Base-by-base conservation (phyloP, 53 echinoderm and acorn worm species). In the Paracentrotus lividus region DNA sequence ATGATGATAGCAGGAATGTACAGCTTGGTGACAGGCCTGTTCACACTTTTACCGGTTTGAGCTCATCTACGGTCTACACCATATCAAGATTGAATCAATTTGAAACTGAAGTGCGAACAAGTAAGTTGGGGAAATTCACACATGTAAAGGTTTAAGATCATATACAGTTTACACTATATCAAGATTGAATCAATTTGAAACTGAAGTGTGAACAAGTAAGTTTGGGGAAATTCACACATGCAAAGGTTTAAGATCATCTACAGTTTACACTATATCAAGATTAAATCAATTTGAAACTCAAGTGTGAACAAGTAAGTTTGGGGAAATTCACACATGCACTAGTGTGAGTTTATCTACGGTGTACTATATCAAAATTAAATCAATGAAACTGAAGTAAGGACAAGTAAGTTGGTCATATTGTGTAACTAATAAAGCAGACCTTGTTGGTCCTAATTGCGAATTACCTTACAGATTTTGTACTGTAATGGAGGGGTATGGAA, bases 351-450 rank as follows among this genome's bases (percentile, higher is more conserved):
- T 92, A 43, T 91, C 91, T 10, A 78, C 23, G 18, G 21, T 42
- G 2, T 95, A 12, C 33, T 23, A 45, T 76, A 34, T n/a, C 20
- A 13, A 40, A 23, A 13, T 36, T 61, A 8, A 61, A 27, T 61
- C 29, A 61, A 61, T 0, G 1, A 2, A 27, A 61, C 8, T 61
- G 7, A 0, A 61, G 61, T 93, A 10, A 93, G 93, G 27, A 95
- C 95, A 44, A 93, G 93, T 95, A 93, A 88, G 95, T 42, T 20
- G 14, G 21, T n/a, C n/a, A n/a, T n/a, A n/a, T n/a, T n/a, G n/a
- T n/a, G n/a, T n/a, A n/a, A n/a, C n/a, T n/a, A n/a, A n/a, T n/a
- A n/a, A n/a, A n/a, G n/a, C n/a, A n/a, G n/a, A n/a, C n/a, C n/a
- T n/a, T n/a, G n/a, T n/a, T n/a, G n/a, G n/a, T n/a, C n/a, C n/a